A percentile compares a stretch with the other conserved stretches of the same genome.
Conservation (phyloP, 1,140 invertebrate genomes). For the Bradynema listronoti region DNA sequence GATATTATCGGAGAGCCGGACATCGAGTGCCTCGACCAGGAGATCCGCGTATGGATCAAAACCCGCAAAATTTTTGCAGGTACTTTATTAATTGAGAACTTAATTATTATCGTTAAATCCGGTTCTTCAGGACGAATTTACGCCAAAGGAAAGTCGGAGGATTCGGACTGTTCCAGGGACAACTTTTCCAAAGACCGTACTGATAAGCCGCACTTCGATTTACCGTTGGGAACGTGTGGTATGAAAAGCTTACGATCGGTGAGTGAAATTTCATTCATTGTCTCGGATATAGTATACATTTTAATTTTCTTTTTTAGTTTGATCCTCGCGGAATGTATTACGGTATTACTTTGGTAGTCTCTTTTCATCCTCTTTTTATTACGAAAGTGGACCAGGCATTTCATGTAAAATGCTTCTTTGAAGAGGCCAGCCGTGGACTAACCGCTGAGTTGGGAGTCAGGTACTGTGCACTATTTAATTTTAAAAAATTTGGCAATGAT, state of each 20-base stretch:
- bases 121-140: constrained; percentile 54
- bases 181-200: constrained; percentile 48
- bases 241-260: constrained; percentile 58
- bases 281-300: neutral
- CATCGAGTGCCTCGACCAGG: constrained; percentile 56
- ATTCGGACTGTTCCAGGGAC: constrained; percentile 53
- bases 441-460: constrained; percentile 57
- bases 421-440: constrained; percentile 51
- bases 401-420: constrained; percentile 58
- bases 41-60: constrained; percentile 55
- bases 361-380: constrained; percentile 57
- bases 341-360: constrained; percentile 55
- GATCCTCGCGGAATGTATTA: constrained; percentile 58
- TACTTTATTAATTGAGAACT: constrained; percentile 1
- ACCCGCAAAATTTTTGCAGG: constrained; percentile 53
- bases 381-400: constrained; percentile 58
- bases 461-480: too few species aligned
- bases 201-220: constrained; percentile 54
- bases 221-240: constrained; percentile 50
- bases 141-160: constrained; percentile 56
- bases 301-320: constrained; percentile 34
- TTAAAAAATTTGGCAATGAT: too few species aligned
- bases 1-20: constrained; percentile 57
- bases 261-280: constrained; percentile 4
- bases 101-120: neutral